Evolutionary conservation across 2,113 vertebrate genomes (phyloP), one percentile per base, ranked within the genome.

Genomic region (Xyliphius kryptos): DNA sequence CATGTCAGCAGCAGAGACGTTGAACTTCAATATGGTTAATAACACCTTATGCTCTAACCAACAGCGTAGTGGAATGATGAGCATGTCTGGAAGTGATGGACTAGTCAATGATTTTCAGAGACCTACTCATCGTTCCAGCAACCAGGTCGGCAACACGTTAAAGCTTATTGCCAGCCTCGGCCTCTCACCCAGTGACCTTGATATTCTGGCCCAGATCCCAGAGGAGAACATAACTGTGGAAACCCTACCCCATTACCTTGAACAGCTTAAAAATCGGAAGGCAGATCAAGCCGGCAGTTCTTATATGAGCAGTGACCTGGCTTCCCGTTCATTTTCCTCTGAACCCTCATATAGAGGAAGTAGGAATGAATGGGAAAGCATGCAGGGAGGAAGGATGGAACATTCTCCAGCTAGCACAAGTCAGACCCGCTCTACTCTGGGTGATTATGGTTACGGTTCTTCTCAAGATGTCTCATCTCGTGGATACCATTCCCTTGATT

Each of bases 181-280:
- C 78, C 90, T 97, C 79, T 94, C 93, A 70, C 83, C 92, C 79
- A 89, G 90, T 73, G 94, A 98, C 86, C 91, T 98, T 86, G 93
- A 97, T 67, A 89, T 91, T 82, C 88, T 98, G 85, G 94, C 93
- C 70, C 90, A 95, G 72, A 92, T 96, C 84, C 96, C 95, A 13
- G 96, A 97, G 79, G 93, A 97, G 73, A 92, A 95, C 80, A 97
- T 97, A 69, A 97, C 91, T 55, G 90, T 95, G 87, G 94, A 98
- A 81, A 94, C 93, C 71, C 91, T 98, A 85, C 96, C 96, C 46
- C 90, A 88, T 70, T 92, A 97, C 84, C 91, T 98, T 89, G 91
- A 92, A 83, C 93, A 96, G 82, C 90, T 98, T 83, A 97, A 98
- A 83, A 93, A 87, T 79, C 88, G 90, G 73, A 97, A 94, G 81